Base-by-base conservation (phyloP, 2,888 invertebrate species). In the Cylloceria caligata region DNA sequence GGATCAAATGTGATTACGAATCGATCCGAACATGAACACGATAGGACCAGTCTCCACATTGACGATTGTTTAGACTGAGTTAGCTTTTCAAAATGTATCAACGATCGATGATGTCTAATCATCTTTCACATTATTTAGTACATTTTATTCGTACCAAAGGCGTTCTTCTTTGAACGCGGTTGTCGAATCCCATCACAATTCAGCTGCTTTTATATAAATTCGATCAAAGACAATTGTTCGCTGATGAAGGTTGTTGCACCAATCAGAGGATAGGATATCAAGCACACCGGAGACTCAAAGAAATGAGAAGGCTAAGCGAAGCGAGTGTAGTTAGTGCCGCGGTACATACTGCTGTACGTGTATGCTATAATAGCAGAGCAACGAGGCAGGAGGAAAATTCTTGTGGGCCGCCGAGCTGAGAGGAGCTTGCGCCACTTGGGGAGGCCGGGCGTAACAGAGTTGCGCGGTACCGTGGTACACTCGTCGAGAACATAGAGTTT, bases 381-480 rank as follows among this genome's bases (percentile, higher is more conserved):
- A 45, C 42, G 45, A 47, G 39, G 52, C 39, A 30, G 57, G 39
- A 65, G 39, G 60, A 34, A 45, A 69, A 77, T 82, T 76, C 73
- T 82, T 82, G 80, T 57, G 69, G 75, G 79, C 62, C 74, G 71
- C 68, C 79, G 64, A 73, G 78, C 68, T 72, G 65, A 47, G 76
- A 77, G 77, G 84, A 85, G 85, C 82, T 85, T 85, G 85, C 85
- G 85, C 85, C 82, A 83, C 74, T 81, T 75, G 79, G 74, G 73
- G 67, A 78, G 78, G 69, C 78, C 62, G 76, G 67, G 83, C 84
- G 79, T 64, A 74, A 60, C 34, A 60, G 83, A 80, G 83, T 78
- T 80, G 83, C 76, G 85, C 83, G 81, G 64, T 72, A 80, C 67
- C 75, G 79, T 79, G 71, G 71, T 67, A 55, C 69, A 68, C 39